Conservation (phyloP, 2,888 invertebrate species). For the Tyria jacobaeae region DNA sequence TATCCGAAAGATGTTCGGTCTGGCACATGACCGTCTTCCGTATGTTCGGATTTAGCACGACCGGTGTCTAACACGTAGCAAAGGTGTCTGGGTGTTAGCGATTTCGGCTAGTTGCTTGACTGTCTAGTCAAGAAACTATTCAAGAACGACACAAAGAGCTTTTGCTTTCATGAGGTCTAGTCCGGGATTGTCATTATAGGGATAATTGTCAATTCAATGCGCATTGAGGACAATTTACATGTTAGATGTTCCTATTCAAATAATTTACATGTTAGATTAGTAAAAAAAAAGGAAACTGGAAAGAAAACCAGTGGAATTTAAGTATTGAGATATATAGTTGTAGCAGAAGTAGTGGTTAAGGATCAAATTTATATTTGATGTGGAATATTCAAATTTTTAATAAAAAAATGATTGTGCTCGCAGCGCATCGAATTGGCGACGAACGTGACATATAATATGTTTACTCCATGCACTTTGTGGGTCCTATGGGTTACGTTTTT, state of each 20-base stretch:
- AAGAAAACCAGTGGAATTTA: background rate
- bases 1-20: background rate
- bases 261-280: too few species aligned
- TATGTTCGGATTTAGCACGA: background rate
- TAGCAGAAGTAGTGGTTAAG: background rate
- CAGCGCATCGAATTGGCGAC: background rate
- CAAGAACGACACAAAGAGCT: background rate
- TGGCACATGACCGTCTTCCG: background rate
- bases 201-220: slow-evolving; percentile 13
- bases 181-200: slow-evolving; percentile 6
- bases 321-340: background rate
- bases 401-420: background rate
- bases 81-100: background rate
- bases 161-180: background rate
- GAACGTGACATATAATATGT: background rate
- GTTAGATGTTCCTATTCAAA: too few species aligned
- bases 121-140: too few species aligned
- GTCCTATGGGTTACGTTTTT: too few species aligned
- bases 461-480: background rate
- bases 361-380: background rate
- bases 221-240: background rate
- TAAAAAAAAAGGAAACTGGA: too few species aligned
- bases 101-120: background rate
- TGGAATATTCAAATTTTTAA: background rate
- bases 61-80: background rate